These are phyloP conservation scores for Drosophila tropicalis DNA, from an alignment of 1,140 invertebrate species.

Conservation along the genomic window DNA sequence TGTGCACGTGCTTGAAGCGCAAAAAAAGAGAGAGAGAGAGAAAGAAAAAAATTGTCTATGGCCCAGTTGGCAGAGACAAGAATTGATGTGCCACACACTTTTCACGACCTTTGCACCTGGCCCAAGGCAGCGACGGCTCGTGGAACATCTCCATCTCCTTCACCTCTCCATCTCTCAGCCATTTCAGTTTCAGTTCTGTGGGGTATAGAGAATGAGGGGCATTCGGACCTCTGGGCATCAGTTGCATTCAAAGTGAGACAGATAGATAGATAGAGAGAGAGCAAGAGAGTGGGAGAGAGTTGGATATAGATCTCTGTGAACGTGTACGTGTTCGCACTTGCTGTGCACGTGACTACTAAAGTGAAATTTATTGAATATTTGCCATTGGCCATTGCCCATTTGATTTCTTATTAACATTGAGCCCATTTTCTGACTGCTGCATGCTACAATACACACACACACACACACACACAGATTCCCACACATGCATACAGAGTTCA, in stretches of 20 bases:
- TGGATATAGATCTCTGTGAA: conserved; percentile 7
- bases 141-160: conserved; percentile 15
- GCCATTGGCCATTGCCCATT: conserved; percentile 80
- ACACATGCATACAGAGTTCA: background rate
- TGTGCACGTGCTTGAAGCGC: conserved; percentile 34
- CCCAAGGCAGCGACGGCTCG: conserved; percentile 28
- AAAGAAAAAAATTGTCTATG: conserved; percentile 59
- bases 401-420: conserved; percentile 76
- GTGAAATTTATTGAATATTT: conserved; percentile 79
- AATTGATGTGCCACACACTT: conserved; percentile 76
- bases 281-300: background rate
- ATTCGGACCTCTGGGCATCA: conserved; percentile 54
- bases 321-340: conserved; percentile 77
- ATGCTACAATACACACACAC: conserved; percentile 7
- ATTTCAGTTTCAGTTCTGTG: conserved; percentile 7
- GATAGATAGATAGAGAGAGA: background rate
- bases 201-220: background rate
- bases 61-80: conserved; percentile 69
- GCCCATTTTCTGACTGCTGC: conserved; percentile 1
- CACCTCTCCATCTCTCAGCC: conserved; percentile 1
- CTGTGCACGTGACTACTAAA: conserved; percentile 71
- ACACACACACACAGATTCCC: background rate
- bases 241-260: conserved; percentile 50
- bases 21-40: background rate
- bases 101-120: conserved; percentile 75